phyloP scores from a whole-genome alignment of 2,113 vertebrate species.

The Oryzias melastigma region DNA sequence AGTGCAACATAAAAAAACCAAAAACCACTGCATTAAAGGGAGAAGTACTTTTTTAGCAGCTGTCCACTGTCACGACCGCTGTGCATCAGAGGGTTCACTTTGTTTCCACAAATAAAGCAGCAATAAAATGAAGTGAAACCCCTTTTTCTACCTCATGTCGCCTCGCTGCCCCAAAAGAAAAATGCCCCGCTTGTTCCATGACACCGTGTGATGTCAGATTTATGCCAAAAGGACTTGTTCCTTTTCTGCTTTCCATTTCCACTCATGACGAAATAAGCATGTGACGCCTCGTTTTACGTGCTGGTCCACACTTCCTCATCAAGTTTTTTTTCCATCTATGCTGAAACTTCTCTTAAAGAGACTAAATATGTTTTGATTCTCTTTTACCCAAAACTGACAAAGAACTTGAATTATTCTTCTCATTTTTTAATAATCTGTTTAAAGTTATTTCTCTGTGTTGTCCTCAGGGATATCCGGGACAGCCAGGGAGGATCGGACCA shows the following conservation, averaged over 20 bases:
- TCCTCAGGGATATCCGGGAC: constrained; percentile 71
- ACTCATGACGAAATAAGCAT: background rate
- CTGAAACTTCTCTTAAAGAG: background rate
- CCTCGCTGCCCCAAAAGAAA: too few relatives aligned
- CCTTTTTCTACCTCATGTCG: too few relatives aligned
- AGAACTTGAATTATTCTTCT: too few relatives aligned
- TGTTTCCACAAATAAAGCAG: too few relatives aligned
- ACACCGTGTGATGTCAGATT: background rate
- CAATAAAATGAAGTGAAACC: too few relatives aligned
- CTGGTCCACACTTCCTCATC: background rate
- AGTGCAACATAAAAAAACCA: too few relatives aligned
- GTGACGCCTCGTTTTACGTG: background rate
- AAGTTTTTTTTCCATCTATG: background rate
- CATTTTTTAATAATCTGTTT: background rate
- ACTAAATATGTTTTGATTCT: too few relatives aligned
- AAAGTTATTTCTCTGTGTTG: constrained; percentile 6
- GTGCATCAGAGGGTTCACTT: too few relatives aligned
- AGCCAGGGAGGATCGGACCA: constrained; percentile 46
- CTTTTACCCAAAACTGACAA: too few relatives aligned
- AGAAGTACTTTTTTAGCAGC: too few relatives aligned
- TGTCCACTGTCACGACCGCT: too few relatives aligned
- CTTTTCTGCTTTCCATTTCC: constrained; percentile 4
- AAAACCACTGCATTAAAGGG: too few relatives aligned
- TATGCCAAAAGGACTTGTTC: background rate
- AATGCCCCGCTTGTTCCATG: background rate